phyloP scores from a whole-genome alignment of 2,113 vertebrate genomes.

The Galbula dea region DNA sequence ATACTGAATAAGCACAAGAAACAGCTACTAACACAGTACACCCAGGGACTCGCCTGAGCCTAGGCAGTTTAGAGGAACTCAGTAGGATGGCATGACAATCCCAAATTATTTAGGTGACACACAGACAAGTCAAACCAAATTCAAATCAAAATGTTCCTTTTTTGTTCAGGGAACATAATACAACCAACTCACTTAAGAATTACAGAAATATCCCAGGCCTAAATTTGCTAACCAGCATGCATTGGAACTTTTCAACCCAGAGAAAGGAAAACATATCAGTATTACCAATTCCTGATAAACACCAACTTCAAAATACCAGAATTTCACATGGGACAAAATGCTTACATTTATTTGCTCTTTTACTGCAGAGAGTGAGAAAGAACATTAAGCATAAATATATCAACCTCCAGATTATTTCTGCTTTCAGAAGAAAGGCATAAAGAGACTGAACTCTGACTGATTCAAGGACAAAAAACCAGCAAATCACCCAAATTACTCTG shows the following conservation, averaged over 20 bases:
- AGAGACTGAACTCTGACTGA: not conserved
- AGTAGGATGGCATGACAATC: not conserved
- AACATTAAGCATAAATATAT: not conserved
- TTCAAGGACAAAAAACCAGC: not conserved
- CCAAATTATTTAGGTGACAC: not conserved
- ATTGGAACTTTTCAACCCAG: not conserved
- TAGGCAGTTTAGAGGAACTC: not conserved
- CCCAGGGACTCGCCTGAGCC: not conserved
- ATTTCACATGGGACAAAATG: not conserved
- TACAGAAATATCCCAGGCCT: not conserved
- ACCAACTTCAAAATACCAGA: not conserved
- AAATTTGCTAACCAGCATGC: not conserved
- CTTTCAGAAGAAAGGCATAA: not conserved
- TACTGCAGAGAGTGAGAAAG: not conserved
- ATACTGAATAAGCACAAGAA: not conserved
- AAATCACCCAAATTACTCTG: not conserved
- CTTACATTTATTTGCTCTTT: not conserved
- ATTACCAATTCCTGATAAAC: not conserved
- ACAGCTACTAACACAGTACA: not conserved
- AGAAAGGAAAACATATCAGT: not conserved
- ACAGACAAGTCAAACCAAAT: not conserved
- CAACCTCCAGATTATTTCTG: not conserved
- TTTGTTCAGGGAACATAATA: not conserved
- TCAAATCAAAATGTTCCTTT: not conserved
- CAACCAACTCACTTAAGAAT: not conserved